These are phyloP conservation scores for Dendroctonus valens DNA, from an alignment of 1,140 invertebrate genomes.

Conservation along the genomic window DNA sequence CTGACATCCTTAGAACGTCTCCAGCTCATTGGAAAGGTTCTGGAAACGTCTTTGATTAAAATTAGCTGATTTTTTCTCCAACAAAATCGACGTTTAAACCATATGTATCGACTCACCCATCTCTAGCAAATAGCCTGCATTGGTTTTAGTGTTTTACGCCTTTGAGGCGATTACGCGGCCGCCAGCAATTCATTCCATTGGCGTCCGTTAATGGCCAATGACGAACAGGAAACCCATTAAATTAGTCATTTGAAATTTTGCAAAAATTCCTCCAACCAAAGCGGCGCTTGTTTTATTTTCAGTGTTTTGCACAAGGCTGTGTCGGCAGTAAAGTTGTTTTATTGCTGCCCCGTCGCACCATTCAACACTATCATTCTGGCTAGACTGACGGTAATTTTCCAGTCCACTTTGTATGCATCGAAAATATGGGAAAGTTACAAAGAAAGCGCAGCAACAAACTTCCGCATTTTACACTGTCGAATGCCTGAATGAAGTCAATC, in stretches of 20 bases:
- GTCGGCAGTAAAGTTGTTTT: conserved; percentile 9
- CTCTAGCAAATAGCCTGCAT: conserved; percentile 5
- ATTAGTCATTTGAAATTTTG: conserved; percentile 7
- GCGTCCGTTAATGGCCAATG: conserved; percentile 15
- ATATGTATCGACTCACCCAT: neutral
- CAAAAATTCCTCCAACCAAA: neutral
- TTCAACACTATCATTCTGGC: conserved; percentile 1
- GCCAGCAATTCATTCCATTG: conserved; percentile 27
- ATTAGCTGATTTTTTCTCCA: neutral
- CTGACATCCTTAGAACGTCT: too few species aligned
- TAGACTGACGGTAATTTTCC: neutral
- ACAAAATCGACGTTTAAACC: neutral
- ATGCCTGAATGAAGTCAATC: too few species aligned
- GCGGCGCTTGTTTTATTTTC: neutral
- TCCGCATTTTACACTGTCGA: too few species aligned
- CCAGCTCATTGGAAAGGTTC: neutral
- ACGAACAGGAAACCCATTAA: conserved; percentile 12
- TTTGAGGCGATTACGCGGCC: conserved; percentile 21
- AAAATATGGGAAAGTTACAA: too few species aligned
- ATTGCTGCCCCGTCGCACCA: conserved; percentile 5
- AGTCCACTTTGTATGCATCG: neutral
- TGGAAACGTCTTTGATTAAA: neutral
- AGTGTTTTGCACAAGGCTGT: neutral
- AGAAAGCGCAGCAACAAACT: too few species aligned
- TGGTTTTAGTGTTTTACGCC: conserved; percentile 23